phyloP scores from a whole-genome alignment of 2,113 vertebrate species.

The Prolemur simus region DNA sequence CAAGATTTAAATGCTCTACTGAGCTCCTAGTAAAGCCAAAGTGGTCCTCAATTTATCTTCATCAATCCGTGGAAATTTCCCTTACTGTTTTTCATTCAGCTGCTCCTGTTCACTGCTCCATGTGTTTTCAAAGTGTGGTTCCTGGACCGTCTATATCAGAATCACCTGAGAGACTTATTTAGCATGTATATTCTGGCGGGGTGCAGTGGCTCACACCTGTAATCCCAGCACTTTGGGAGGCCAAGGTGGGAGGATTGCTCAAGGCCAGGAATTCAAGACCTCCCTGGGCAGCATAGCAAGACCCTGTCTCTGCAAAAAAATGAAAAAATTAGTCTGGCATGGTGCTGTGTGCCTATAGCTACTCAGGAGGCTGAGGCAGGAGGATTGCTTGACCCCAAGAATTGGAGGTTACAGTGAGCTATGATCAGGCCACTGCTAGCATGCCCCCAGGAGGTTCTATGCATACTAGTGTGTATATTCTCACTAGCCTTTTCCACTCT shows the following conservation, averaged over 20 bases:
- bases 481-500: neutral
- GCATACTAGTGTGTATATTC: neutral
- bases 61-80: neutral
- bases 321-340: too few relatives aligned
- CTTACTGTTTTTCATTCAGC: neutral
- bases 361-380: too few relatives aligned
- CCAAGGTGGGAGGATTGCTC: too few relatives aligned
- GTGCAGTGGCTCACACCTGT: neutral
- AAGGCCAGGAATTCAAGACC: too few relatives aligned
- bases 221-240: too few relatives aligned
- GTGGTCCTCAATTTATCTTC: neutral
- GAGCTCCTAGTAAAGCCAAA: neutral
- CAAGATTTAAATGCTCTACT: neutral
- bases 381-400: too few relatives aligned
- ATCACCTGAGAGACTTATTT: neutral
- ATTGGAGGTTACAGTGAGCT: too few relatives aligned
- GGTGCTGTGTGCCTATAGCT: too few relatives aligned
- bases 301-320: too few relatives aligned
- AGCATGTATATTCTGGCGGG: neutral
- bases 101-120: neutral
- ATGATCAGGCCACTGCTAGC: too few relatives aligned
- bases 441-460: too few relatives aligned
- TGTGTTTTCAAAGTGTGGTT: neutral
- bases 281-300: too few relatives aligned
- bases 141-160: neutral